Evolutionary conservation across 1,140 invertebrate genomes (phyloP).

Genomic region (Onthophagus taurus): DNA sequence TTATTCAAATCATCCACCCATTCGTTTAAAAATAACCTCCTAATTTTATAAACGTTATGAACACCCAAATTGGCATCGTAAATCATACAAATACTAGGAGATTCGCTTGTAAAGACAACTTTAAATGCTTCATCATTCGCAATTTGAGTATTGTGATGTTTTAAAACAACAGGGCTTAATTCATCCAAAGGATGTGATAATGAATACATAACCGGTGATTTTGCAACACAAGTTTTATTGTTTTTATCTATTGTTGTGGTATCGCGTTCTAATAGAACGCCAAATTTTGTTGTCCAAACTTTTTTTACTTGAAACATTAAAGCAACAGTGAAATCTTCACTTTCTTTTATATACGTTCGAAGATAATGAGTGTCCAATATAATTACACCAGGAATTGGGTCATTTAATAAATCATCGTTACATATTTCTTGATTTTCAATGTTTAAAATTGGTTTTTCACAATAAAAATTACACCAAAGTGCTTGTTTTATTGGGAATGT

Average conservation of each 20-base stretch:
- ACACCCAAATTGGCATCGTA: constrained; percentile 66
- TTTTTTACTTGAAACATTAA: constrained; percentile 75
- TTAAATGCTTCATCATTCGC: constrained; percentile 42
- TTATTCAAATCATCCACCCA: constrained; percentile 15
- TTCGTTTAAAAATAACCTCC: constrained; percentile 66
- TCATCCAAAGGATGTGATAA: constrained; percentile 83
- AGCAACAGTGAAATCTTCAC: constrained; percentile 71
- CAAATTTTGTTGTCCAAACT: constrained; percentile 69
- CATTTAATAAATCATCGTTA: constrained; percentile 21
- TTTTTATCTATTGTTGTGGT: constrained; percentile 19
- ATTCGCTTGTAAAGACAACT: constrained; percentile 44
- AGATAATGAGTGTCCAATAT: constrained; percentile 67
- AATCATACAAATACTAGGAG: constrained; percentile 52
- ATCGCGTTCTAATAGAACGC: constrained; percentile 65
- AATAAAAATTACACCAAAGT: constrained; percentile 65
- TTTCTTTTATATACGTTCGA: constrained; percentile 67
- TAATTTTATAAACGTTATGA: constrained; percentile 74
- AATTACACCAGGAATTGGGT: constrained; percentile 52
- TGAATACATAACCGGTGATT: constrained; percentile 74
- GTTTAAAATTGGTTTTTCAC: constrained; percentile 45
- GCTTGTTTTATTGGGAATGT: constrained; percentile 74
- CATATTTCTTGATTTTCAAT: constrained; percentile 16
- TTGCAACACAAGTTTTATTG: no score
- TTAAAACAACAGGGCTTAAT: constrained; percentile 72
- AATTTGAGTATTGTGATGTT: constrained; percentile 47